Conservation (phyloP, 2,888 invertebrate genomes). For the Brachypalpus laphriformis region DNA sequence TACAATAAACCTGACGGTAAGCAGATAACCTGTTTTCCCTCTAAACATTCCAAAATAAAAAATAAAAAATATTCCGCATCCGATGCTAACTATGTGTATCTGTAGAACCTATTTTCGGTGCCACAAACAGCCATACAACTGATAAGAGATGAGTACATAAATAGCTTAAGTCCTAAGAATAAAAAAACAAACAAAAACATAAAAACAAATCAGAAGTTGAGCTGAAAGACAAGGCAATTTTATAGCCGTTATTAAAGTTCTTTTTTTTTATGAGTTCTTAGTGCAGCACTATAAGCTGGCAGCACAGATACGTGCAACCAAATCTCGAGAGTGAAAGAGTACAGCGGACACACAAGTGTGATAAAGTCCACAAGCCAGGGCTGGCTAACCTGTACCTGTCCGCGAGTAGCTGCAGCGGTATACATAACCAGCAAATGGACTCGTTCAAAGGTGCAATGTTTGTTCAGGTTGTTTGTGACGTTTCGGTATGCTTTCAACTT, state of each 20-base stretch:
- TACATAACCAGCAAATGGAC: slow-evolving; percentile 56
- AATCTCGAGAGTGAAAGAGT: slow-evolving; percentile 37
- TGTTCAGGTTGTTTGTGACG: slow-evolving; percentile 72
- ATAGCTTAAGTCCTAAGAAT: slow-evolving; percentile 36
- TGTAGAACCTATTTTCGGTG: slow-evolving; percentile 39
- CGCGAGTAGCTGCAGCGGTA: slow-evolving; percentile 16
- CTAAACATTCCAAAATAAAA: slow-evolving; percentile 18
- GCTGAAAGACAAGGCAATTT: slow-evolving; percentile 58
- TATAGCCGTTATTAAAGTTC: slow-evolving; percentile 65
- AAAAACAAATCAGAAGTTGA: slow-evolving; percentile 59
- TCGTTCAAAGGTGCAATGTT: slow-evolving; percentile 73
- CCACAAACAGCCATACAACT: slow-evolving; percentile 30
- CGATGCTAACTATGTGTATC: neutral
- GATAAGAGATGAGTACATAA: slow-evolving; percentile 61
- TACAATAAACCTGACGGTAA: slow-evolving; percentile 22
- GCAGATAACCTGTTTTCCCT: slow-evolving; percentile 49
- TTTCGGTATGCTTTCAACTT: slow-evolving; percentile 69
- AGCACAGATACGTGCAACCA: slow-evolving; percentile 17
- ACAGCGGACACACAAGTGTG: slow-evolving; percentile 33
- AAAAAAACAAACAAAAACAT: slow-evolving; percentile 18
- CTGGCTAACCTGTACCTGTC: slow-evolving; percentile 59
- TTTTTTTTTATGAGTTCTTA: slow-evolving; percentile 35
- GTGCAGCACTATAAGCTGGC: slow-evolving; percentile 10
- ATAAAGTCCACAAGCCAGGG: slow-evolving; percentile 53
- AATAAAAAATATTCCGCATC: slow-evolving; percentile 17